Conservation (phyloP, 2,888 invertebrate species). For the Macroteleia sp. region DNA sequence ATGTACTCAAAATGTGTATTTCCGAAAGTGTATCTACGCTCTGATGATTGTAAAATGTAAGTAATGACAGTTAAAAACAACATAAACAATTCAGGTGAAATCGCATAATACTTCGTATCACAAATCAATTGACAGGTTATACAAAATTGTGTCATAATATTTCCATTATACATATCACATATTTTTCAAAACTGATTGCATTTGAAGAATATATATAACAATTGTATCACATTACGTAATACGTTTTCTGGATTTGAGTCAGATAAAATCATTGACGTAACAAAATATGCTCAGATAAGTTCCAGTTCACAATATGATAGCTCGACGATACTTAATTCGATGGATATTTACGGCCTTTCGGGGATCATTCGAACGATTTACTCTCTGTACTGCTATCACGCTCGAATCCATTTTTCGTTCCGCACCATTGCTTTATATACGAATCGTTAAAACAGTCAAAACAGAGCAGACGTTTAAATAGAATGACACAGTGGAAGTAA, state of each 20-base stretch:
- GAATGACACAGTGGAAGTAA: constrained; percentile 33
- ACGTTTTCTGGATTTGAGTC: background rate
- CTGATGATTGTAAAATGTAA: too few species aligned
- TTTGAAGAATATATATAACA: background rate
- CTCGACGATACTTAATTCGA: constrained; percentile 51
- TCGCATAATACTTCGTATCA: too few species aligned
- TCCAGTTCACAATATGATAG: constrained; percentile 38
- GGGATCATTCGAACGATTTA: constrained; percentile 62
- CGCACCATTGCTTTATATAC: constrained; percentile 57
- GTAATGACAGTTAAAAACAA: too few species aligned
- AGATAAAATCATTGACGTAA: constrained; percentile 13
- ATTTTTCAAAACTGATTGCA: too few species aligned
- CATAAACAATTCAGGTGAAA: too few species aligned
- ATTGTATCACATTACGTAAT: constrained; percentile 10
- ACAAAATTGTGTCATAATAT: too few species aligned
- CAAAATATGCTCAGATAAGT: constrained; percentile 42
- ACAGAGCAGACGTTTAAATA: constrained; percentile 41
- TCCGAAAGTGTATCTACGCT: too few species aligned
- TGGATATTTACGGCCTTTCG: constrained; percentile 53
- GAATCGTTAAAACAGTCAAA: constrained; percentile 58
- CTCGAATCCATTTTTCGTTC: constrained; percentile 58
- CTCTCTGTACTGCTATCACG: constrained; percentile 44
- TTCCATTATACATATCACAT: too few species aligned
- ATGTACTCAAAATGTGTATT: too few species aligned
- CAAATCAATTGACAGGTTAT: too few species aligned